Evolutionary conservation across 2,797 vertebrate genomes (phyloP), one percentile per base, ranked within the genome.

Genomic region (Gallinago solitaria): DNA sequence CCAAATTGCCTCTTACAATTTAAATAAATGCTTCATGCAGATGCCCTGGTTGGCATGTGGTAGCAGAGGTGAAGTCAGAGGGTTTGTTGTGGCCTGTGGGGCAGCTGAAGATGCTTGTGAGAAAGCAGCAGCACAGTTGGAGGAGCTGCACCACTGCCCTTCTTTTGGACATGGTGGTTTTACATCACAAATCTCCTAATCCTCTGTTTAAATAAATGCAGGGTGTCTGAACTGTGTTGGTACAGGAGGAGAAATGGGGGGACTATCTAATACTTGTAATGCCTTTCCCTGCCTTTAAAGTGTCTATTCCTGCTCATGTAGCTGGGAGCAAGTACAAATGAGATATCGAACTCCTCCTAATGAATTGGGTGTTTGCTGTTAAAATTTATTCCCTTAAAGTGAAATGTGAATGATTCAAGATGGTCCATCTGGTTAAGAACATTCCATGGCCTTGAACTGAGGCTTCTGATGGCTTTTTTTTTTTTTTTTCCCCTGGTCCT

Each of bases 91-190:
- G 30, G 48, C 48, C 43, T 7, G 2, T 6, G 61, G n/a, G 56
- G 50, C 35, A 25, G 25, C 18, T 45, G 23, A 64, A 20, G 9
- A 11, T 0, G 5, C 35, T 50, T 0, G 0, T 12, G 12, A 24
- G 23, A 61, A 71, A 91, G 41, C 69, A 24, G n/a, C 25, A 23
- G 13, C 30, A 6, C 18, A 5, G 0, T 0, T 47, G 12, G 30
- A 23, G 21, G 18, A 51, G 59, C 75, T 14, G 33, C 12, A 2
- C 41, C 1, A 1, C 39, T 1, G 2, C 27, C 27, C 14, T 37
- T 35, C 39, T 37, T 76, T 25, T 0, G 1, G 60, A 61, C 13
- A 5, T 6, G 5, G 4, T 45, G 23, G 4, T 28, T n/a, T 33
- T 69, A 11, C 11, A n/a, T 21, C 4, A 4, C 2, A 1, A 4